Evolutionary conservation across 2,113 vertebrate genomes (phyloP).

Genomic region (Hippocampus abdominalis): DNA sequence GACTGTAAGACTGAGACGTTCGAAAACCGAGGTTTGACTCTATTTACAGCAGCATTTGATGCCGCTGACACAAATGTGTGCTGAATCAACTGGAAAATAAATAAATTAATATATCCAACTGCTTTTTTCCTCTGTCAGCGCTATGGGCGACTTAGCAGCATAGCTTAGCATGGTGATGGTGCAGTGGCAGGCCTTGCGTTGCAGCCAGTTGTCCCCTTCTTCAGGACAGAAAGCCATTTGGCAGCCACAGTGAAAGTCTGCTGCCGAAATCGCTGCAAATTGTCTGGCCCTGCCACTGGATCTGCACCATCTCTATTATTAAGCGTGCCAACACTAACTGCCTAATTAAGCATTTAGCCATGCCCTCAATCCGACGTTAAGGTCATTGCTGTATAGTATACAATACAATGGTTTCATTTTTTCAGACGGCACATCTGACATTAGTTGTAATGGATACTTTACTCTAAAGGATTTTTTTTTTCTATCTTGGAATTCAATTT

Average conservation of each 20-base stretch:
- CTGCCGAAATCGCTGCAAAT: conserved; percentile 54
- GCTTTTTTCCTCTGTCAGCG: background rate
- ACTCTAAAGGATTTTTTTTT: background rate
- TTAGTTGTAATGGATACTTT: conserved; percentile 46
- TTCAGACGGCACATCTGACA: conserved; percentile 41
- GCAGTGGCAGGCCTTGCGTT: conserved; percentile 9
- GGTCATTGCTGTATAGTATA: conserved; percentile 58
- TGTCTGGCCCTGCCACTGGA: conserved; percentile 57
- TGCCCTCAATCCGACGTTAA: conserved; percentile 54
- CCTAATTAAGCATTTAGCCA: conserved; percentile 60
- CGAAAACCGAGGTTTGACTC: too few species aligned
- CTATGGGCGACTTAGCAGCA: too few species aligned
- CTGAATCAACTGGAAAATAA: background rate
- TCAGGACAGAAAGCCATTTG: conserved; percentile 36
- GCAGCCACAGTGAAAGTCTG: conserved; percentile 36
- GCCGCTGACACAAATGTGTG: background rate
- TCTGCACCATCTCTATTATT: conserved; percentile 57
- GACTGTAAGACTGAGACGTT: too few species aligned
- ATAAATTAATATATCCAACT: background rate
- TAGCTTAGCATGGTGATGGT: conserved; percentile 8
- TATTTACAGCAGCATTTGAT: background rate
- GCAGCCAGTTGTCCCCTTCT: conserved; percentile 28
- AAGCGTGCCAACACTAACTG: conserved; percentile 58
- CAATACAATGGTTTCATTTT: conserved; percentile 54
- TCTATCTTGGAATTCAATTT: conserved; percentile 25